phyloP scores from a whole-genome alignment of 1,140 invertebrate species.

The Euura saliciscinereae region DNA sequence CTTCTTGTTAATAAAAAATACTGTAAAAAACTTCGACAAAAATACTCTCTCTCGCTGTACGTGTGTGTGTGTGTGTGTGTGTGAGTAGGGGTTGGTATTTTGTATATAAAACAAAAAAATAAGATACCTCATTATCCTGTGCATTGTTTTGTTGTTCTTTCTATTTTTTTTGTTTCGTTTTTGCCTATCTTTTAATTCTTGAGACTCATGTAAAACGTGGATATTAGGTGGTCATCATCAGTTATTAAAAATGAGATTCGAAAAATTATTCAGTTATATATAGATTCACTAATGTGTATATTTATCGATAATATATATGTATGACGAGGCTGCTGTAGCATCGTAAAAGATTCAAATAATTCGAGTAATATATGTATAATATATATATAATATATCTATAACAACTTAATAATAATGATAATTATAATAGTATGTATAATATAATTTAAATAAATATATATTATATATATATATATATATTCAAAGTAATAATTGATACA shows the following conservation, averaged over 20 bases:
- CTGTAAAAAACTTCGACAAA: no score
- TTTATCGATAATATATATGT: background rate
- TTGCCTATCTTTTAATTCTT: no score
- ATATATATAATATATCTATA: background rate
- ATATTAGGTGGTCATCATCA: background rate
- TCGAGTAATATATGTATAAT: background rate
- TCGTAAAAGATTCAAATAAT: background rate
- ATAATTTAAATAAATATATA: background rate
- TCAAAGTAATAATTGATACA: background rate
- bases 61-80: no score
- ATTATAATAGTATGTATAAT: no score
- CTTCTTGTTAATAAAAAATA: no score
- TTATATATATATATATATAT: constrained; percentile 5
- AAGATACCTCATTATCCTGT: no score
- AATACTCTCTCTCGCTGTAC: no score
- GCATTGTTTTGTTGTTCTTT: no score
- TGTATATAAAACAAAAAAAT: no score
- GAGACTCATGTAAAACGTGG: background rate
- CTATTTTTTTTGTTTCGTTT: no score
- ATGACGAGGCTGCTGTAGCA: background rate
- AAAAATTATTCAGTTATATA: background rate
- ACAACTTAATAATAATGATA: no score
- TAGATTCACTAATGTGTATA: background rate
- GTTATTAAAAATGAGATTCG: background rate
- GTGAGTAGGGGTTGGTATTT: no score